Base-by-base conservation (phyloP, 2,113 vertebrate species). In the Electrona antarctica region DNA sequence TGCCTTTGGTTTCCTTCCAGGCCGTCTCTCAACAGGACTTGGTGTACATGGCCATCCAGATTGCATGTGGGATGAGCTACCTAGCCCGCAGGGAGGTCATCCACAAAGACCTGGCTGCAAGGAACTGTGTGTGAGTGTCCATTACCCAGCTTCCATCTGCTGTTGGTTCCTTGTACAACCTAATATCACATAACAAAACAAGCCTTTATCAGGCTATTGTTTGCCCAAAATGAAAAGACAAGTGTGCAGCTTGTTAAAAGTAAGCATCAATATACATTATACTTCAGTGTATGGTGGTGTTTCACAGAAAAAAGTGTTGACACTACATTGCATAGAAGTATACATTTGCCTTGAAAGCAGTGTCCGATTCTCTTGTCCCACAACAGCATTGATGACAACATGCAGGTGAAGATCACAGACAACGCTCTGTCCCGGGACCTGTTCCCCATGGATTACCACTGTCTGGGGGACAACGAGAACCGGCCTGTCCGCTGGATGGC, bases 391-490 rank as follows among this genome's bases (percentile, higher is more conserved):
- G 98, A 99, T 33, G 96, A 99, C 74, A 94, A 95, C 57, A 97
- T 99, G 92, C 97, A 99, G 83, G 98, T 99, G 81, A 99, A 99
- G 94, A 99, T 99, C 83, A 97, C 97, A 64, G 98, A 99, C 89
- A 99, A 98, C 1, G 98, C 98, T 2, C 94, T 99, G 2, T 94
- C 98, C n/a, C 93, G 97, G 83, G 98, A 99, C 86, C 94, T 99
- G 0, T 99, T 99, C 87, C 97, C 98, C 49, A 99, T 98, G 97
- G 98, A 99, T 86, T 99, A 99, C 89, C 98, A 99, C 86, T 99
- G 98, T 86, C 93, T 99, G 58, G 98, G 98, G 67, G 98, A 99
- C 81, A 99, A 99, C 4, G 98, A 99, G 85, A 99, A 99, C 89
- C 91, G 97, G 11, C 97, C 97, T 0, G 98, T 99, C 14, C 95